Conservation (phyloP, 2,888 invertebrate species). For the Adelphocoris suturalis region DNA sequence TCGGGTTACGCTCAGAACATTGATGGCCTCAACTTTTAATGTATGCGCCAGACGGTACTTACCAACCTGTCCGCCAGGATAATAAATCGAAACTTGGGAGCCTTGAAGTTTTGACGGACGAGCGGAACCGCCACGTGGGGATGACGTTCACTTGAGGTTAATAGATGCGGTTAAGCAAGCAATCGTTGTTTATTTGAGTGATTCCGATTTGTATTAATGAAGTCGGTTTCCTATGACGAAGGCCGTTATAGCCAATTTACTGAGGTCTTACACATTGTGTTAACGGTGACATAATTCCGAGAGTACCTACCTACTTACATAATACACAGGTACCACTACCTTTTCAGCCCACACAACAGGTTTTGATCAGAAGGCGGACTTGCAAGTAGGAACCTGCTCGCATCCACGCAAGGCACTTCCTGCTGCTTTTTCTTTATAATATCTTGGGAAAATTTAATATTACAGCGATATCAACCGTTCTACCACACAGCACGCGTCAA, state of each 20-base stretch:
- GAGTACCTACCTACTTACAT: no score
- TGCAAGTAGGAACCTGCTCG: no score
- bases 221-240: background rate
- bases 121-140: background rate
- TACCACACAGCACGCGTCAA: no score
- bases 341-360: no score
- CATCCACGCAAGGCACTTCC: no score
- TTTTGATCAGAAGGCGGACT: no score
- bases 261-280: no score
- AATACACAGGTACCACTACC: no score
- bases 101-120: background rate
- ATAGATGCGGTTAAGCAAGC: background rate
- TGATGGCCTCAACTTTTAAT: background rate
- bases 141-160: background rate
- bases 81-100: background rate
- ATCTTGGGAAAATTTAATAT: no score
- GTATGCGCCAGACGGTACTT: background rate
- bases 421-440: no score
- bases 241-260: background rate
- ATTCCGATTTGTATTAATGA: background rate
- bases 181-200: background rate
- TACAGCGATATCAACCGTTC: no score
- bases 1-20: background rate
- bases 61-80: background rate
- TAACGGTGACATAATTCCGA: no score